Conservation (phyloP, 2,797 vertebrate genomes). For the Danio aesculapii region DNA sequence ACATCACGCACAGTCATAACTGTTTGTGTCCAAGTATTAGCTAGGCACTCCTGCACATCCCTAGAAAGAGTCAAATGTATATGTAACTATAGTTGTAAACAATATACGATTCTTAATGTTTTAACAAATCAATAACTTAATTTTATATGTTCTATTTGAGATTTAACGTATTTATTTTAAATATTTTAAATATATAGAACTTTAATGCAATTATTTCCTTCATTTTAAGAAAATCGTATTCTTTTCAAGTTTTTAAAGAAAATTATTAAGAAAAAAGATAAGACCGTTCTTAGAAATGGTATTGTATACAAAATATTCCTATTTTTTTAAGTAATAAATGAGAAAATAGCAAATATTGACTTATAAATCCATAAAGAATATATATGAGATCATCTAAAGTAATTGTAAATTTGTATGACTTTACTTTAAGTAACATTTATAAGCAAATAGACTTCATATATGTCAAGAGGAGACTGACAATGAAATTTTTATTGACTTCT, state of each 20-base stretch:
- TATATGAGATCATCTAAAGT: neutral
- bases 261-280: neutral
- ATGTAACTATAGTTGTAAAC: neutral
- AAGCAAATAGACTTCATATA: too few relatives aligned
- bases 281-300: neutral
- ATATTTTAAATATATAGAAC: neutral
- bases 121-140: neutral
- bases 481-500: too few relatives aligned
- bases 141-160: neutral
- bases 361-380: neutral
- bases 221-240: too few relatives aligned
- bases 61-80: neutral
- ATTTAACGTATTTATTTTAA: neutral
- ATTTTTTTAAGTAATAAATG: neutral
- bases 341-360: neutral
- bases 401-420: too few relatives aligned
- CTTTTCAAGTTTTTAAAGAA: neutral
- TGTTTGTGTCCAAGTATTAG: neutral
- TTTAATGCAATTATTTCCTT: too few relatives aligned
- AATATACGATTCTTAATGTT: neutral
- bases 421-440: too few relatives aligned
- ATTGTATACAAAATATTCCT: neutral
- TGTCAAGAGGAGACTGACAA: too few relatives aligned
- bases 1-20: neutral
- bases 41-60: neutral